Evolutionary conservation across 2,113 vertebrate genomes (phyloP), one percentile per base, ranked within the genome.

Genomic region (Pygoscelis adeliae): DNA sequence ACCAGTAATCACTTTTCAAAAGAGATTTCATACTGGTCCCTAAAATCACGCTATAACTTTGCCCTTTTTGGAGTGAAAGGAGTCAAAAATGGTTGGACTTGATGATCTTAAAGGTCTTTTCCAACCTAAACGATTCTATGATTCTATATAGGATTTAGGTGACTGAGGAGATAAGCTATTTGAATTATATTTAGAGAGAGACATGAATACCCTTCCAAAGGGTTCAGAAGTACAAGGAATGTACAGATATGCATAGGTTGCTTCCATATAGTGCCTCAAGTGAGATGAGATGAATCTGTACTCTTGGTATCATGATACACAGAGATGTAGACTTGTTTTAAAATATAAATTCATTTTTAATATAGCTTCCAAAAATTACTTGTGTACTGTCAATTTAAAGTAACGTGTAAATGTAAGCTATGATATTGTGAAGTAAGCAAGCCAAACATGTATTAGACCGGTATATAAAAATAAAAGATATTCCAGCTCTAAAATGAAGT

Each of bases 401-500:
- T 83, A 89, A 84, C 5, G 3, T 79, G 38, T 30, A 84, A 90
- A 94, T 87, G 49, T 94, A 89, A 96, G 44, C 13, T 47, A 46
- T 38, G 17, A 17, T 69, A 65, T 42, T 56, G 38, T 83, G 71
- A 93, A 47, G 56, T 77, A 26, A 86, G 5, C 49, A 93, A 84
- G 61, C 46, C 80, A 96, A 97, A 95, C 30, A 32, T 8, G 36
- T 92, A 87, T 89, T 91, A 93, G 49, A 32, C 8, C n/a, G 4
- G 3, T 71, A 26, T 55, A 46, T 49, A 71, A 96, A 94, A 89
- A 78, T n/a, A 77, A 92, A 95, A 93, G 30, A 90, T 72, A 95
- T 93, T 91, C 26, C 13, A 29, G 13, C 7, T 95, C 87, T 93
- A 92, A 88, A 95, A 89, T 87, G 30, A 94, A 86, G 55, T 92